Percentiles rank a stretch among this genome's conserved stretches.
Evolutionary conservation across 1,140 invertebrate species (phyloP).

Genomic region (Bacillus rossius): DNA sequence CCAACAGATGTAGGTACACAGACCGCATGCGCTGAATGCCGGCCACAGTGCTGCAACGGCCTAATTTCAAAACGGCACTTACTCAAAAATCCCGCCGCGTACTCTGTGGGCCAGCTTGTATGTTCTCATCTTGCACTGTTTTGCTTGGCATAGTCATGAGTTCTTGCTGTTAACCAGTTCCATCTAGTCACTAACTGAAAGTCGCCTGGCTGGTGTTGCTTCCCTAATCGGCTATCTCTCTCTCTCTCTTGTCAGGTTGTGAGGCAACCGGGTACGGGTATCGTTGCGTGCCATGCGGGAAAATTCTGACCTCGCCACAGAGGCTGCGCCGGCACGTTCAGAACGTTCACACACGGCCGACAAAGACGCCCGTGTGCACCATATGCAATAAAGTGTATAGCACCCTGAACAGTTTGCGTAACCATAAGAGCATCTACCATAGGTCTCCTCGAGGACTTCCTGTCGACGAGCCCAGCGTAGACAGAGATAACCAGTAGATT

Average conservation of each 20-base stretch:
- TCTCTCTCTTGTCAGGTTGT: constrained; percentile 18
- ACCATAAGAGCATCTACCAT: constrained; percentile 87
- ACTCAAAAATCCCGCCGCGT: no score
- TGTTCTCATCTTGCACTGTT: no score
- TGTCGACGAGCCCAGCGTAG: no score
- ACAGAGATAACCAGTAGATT: no score
- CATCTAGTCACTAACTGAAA: not conserved
- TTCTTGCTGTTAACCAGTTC: no score
- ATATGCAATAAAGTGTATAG: constrained; percentile 84
- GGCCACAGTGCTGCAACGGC: no score
- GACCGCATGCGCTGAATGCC: no score
- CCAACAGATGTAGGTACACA: no score
- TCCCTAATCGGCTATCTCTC: constrained; percentile 13
- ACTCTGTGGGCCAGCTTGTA: no score
- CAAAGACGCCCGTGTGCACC: constrained; percentile 79
- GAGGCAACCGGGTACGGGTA: constrained; percentile 54
- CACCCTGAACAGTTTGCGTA: constrained; percentile 77
- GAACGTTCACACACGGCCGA: constrained; percentile 80
- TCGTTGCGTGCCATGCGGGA: constrained; percentile 62
- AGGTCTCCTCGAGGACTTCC: constrained; percentile 7
- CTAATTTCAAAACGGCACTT: no score
- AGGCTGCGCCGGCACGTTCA: constrained; percentile 80
- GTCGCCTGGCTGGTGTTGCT: not conserved
- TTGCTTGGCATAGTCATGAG: constrained; percentile 6
- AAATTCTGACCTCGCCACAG: constrained; percentile 75